phyloP scores from a whole-genome alignment of 2,888 invertebrate genomes.

The Pachycephus smyrnensis region DNA sequence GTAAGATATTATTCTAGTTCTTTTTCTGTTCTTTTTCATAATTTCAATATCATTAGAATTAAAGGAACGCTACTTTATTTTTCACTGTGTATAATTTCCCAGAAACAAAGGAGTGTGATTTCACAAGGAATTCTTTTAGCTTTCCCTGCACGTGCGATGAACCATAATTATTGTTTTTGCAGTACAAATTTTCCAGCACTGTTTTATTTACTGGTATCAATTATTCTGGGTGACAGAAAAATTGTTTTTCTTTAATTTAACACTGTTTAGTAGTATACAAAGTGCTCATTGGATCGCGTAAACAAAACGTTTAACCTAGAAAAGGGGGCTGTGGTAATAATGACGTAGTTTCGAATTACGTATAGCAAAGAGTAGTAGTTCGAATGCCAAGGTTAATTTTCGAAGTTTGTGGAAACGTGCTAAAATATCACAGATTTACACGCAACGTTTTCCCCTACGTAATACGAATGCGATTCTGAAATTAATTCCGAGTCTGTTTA shows the following conservation, averaged over 20 bases:
- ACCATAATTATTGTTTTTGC: too few relatives aligned
- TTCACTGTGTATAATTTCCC: not conserved
- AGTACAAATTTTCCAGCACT: too few relatives aligned
- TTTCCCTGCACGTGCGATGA: too few relatives aligned
- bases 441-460: not conserved
- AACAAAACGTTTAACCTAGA: not conserved
- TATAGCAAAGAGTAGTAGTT: not conserved
- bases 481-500: not conserved
- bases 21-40: not conserved
- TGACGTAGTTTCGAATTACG: not conserved
- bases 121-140: not conserved
- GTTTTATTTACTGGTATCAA: not conserved
- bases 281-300: not conserved
- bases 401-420: not conserved
- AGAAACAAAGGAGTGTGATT: not conserved
- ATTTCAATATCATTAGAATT: not conserved
- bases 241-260: not conserved
- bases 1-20: slow-evolving; percentile 67
- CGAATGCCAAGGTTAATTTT: not conserved
- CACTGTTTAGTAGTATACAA: not conserved
- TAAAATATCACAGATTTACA: not conserved
- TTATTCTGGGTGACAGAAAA: not conserved
- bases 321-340: not conserved
- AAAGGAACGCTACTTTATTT: not conserved
- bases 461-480: not conserved